Conservation (phyloP, 2,888 invertebrate species). For the Megaustenia siamemsis region DNA sequence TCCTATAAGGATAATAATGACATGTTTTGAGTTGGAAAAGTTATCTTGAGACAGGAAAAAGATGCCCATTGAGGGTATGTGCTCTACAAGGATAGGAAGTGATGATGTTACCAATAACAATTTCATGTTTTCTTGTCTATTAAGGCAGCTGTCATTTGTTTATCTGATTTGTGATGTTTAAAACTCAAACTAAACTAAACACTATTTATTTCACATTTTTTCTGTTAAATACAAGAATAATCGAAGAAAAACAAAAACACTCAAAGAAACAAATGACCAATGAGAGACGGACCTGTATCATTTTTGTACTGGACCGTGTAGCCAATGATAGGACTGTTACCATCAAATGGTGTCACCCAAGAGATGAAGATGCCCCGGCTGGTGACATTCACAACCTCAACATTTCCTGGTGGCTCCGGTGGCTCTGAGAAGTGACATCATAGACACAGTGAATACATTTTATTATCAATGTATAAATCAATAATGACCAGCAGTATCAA, state of each 20-base stretch:
- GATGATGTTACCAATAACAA: too few species aligned
- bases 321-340: constrained; percentile 89
- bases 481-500: neutral
- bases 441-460: neutral
- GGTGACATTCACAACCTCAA: constrained; percentile 90
- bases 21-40: too few species aligned
- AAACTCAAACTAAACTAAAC: too few species aligned
- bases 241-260: neutral
- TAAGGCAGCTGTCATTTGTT: too few species aligned
- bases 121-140: too few species aligned
- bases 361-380: constrained; percentile 91
- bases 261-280: neutral
- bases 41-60: too few species aligned
- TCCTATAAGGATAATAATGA: too few species aligned
- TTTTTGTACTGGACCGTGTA: constrained; percentile 94
- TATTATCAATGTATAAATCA: neutral
- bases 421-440: constrained; percentile 83
- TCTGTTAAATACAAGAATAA: too few species aligned
- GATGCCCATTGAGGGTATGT: too few species aligned
- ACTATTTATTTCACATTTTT: too few species aligned
- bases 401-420: constrained; percentile 92
- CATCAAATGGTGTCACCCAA: constrained; percentile 90
- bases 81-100: too few species aligned
- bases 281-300: constrained; percentile 82
- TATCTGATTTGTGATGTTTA: too few species aligned